These are phyloP conservation scores for Campylomormyrus tamandua DNA, from an alignment of 2,113 vertebrate genomes.

Conservation along the genomic window DNA sequence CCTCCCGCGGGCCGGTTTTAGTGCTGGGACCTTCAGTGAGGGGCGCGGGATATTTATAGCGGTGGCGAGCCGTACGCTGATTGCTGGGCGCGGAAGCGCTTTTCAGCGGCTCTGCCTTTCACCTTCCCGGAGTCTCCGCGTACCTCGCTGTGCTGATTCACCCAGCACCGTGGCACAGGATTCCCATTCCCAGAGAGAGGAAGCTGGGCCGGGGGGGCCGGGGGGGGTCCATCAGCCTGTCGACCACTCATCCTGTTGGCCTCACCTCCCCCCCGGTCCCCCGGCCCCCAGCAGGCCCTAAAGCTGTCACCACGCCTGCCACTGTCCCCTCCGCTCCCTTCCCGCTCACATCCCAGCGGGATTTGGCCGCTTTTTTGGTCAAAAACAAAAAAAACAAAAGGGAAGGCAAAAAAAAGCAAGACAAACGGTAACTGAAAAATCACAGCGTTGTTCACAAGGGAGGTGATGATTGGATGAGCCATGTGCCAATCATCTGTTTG, in stretches of 20 bases:
- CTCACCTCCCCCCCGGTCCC: slow-evolving; percentile 39
- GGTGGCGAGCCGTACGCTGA: slow-evolving; percentile 3
- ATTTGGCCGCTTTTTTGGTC: not conserved
- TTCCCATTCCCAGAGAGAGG: slow-evolving; percentile 48
- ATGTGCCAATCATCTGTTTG: not conserved
- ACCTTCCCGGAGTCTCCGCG: slow-evolving; percentile 44
- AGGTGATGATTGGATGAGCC: not conserved
- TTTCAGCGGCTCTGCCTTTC: slow-evolving; percentile 49
- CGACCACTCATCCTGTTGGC: slow-evolving; percentile 55
- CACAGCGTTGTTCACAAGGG: not conserved
- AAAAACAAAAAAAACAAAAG: not conserved
- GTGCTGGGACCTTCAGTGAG: slow-evolving; percentile 7
- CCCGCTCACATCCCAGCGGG: not conserved
- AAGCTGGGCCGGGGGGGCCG: slow-evolving; percentile 32
- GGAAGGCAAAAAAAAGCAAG: not conserved
- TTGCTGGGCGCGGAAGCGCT: slow-evolving; percentile 39
- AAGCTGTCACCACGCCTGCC: slow-evolving; percentile 50
- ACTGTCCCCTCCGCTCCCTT: slow-evolving; percentile 40
- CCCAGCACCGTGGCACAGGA: slow-evolving; percentile 27
- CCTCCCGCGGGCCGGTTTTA: not conserved
- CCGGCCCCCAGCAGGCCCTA: slow-evolving; percentile 39
- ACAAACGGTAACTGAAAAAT: not conserved
- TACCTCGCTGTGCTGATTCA: slow-evolving; percentile 26
- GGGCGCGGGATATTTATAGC: slow-evolving; percentile 19
- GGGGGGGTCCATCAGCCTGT: slow-evolving; percentile 47